Percentiles rank a stretch among this genome's conserved stretches.
These are phyloP conservation scores for Cichlasoma orientale DNA, from an alignment of 2,797 vertebrate genomes.

Conservation along the genomic window DNA sequence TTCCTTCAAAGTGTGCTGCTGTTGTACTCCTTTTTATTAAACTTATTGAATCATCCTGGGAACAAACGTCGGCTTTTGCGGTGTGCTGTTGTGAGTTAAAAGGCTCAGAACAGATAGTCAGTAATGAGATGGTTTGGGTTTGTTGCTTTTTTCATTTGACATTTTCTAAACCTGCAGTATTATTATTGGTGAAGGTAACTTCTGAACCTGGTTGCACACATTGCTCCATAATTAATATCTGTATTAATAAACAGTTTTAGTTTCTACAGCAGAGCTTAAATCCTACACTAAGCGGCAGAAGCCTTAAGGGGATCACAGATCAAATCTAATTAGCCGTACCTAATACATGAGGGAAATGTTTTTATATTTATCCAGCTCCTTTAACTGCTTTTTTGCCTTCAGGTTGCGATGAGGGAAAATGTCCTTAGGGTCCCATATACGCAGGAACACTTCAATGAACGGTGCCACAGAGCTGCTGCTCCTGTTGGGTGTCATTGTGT, in stretches of 20 bases:
- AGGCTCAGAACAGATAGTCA: slow-evolving; percentile 2
- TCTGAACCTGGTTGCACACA: slow-evolving; percentile 12
- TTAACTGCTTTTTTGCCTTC: slow-evolving; percentile 63
- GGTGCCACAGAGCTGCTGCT: slow-evolving; percentile 25
- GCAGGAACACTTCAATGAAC: slow-evolving; percentile 29
- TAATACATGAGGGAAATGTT: slow-evolving; percentile 65
- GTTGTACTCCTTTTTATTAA: slow-evolving; percentile 26
- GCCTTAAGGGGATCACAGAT: slow-evolving; percentile 66
- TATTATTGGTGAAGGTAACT: slow-evolving; percentile 16
- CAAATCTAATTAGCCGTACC: slow-evolving; percentile 73
- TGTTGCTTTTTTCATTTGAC: slow-evolving; percentile 1
- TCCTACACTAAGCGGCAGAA: slow-evolving; percentile 56
- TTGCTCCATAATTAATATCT: slow-evolving; percentile 57
- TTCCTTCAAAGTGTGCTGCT: slow-evolving; percentile 29
- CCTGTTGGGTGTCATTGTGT: slow-evolving; percentile 24
- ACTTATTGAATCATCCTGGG: slow-evolving; percentile 11
- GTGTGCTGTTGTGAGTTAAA: slow-evolving; percentile 16
- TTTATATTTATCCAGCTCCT: slow-evolving; percentile 71
- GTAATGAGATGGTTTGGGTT: slow-evolving; percentile 27
- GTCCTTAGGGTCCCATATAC: slow-evolving; percentile 47
- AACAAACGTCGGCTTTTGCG: slow-evolving; percentile 10
- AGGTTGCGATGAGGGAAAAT: slow-evolving; percentile 53
- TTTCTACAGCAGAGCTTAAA: slow-evolving; percentile 48
- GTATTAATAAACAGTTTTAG: slow-evolving; percentile 61
- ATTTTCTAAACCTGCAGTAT: slow-evolving; percentile 20